Conservation (phyloP, 2,888 invertebrate genomes). For the Heteropelma amictum region DNA sequence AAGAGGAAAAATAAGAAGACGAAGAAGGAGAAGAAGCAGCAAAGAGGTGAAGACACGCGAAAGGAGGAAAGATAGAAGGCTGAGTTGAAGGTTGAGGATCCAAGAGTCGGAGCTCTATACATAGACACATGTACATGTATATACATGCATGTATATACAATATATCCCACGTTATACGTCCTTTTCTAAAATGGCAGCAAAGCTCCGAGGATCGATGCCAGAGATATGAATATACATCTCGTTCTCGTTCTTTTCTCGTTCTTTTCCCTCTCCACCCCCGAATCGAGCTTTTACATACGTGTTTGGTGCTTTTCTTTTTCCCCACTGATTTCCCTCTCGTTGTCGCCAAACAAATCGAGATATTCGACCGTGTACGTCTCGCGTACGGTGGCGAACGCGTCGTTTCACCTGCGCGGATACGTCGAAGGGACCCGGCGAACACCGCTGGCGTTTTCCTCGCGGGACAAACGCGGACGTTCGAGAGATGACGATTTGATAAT, state of each 20-base stretch:
- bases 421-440: no score
- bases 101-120: constrained; percentile 26
- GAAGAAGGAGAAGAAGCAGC: constrained; percentile 30
- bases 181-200: constrained; percentile 40
- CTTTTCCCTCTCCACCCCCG: not conserved
- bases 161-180: constrained; percentile 26
- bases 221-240: constrained; percentile 71
- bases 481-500: constrained; percentile 72
- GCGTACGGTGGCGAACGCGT: no score
- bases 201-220: constrained; percentile 71
- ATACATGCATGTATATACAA: no score
- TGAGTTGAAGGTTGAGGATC: constrained; percentile 53
- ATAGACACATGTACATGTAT: no score
- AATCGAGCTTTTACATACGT: not conserved
- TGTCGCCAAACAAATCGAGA: not conserved
- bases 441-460: constrained; percentile 46
- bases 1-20: constrained; percentile 32
- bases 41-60: constrained; percentile 53
- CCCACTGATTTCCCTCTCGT: constrained; percentile 25
- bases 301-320: constrained; percentile 2
- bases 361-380: not conserved
- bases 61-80: constrained; percentile 57
- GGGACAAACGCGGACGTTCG: constrained; percentile 34
- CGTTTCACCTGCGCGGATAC: no score
- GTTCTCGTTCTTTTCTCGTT: constrained; percentile 23